Base-by-base conservation (phyloP, 2,797 vertebrate genomes). In the Enteromius afrohamiltoni region DNA sequence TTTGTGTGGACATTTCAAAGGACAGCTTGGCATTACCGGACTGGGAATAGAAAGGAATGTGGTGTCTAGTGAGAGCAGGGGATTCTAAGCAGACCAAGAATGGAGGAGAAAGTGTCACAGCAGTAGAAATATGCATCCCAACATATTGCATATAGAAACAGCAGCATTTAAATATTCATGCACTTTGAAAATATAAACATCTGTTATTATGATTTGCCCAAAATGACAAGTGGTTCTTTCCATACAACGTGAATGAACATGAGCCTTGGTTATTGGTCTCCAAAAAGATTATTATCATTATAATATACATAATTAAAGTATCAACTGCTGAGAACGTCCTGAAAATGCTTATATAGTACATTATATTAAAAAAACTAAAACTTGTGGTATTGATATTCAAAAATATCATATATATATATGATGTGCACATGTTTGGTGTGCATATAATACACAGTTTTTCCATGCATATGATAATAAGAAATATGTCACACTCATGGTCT, bases 31-130 rank as follows among this genome's bases (percentile, higher is more conserved):
- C 87, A 91, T 92, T 92, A 93, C 93, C 91, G 91, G 88, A 89
- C 88, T 89, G 89, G 90, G 88, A 90, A 89, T 91, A 84, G 92
- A 81, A 64, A 74, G 92, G 92, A 95, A 94, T 94, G 92, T 92
- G 90, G 88, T 88, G 87, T 37, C 1, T 11, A n/a, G 90, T 92
- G 91, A 89, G 79, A 89, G 77, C 89, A 88, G 92, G 93, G 92
- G 94, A 91, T 92, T 91, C 85, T 81, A 83, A 89, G 88, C 58
- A 65, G 69, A 34, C 81, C 84, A 26, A 87, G 55, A 64, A 75
- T 37, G 19, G 34, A 80, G 49, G 17, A 69, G 42, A 34, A 80
- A 31, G 13, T 60, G 86, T 42, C 3, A 42, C 40, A 49, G 40
- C 19, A 23, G 42, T 9, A 60, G 8, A 73, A 65, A 71, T 10